Evolutionary conservation across 2,113 vertebrate genomes (phyloP).

Genomic region (Tiliqua scincoides): DNA sequence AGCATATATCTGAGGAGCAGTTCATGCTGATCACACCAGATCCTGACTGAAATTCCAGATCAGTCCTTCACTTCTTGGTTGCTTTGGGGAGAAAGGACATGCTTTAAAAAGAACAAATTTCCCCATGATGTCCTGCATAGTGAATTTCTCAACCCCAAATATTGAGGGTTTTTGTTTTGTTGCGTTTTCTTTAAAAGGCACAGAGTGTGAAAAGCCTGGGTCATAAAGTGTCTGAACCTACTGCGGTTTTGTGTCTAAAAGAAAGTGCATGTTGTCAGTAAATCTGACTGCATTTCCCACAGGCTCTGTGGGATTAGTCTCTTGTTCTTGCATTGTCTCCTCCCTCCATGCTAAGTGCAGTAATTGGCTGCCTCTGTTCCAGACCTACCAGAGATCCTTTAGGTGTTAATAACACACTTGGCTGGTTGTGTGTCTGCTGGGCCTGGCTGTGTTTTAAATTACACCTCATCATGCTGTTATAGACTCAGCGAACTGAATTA

Average conservation of each 20-base stretch:
- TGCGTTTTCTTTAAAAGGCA: background rate
- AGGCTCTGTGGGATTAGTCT: constrained; percentile 5
- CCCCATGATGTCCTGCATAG: background rate
- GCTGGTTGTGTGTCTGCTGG: constrained; percentile 26
- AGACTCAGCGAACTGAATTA: background rate
- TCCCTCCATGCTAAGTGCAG: constrained; percentile 8
- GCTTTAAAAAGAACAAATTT: background rate
- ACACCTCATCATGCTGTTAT: background rate
- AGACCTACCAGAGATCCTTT: constrained; percentile 27
- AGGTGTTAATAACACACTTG: constrained; percentile 40
- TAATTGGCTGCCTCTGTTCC: constrained; percentile 36
- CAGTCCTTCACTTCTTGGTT: background rate
- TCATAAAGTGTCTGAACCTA: background rate
- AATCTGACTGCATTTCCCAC: constrained; percentile 25
- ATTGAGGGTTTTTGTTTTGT: background rate
- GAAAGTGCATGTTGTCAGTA: constrained; percentile 27
- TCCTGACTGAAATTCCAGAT: background rate
- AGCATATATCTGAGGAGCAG: background rate
- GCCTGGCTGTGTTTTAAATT: constrained; percentile 19
- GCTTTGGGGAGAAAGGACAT: background rate
- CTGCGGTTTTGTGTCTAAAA: constrained; percentile 5
- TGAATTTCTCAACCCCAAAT: background rate
- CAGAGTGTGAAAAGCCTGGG: background rate
- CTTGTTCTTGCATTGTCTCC: constrained; percentile 8
- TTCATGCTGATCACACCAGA: background rate